Evolutionary conservation across 2,113 vertebrate genomes (phyloP).

Genomic region (Xenopus laevis): DNA sequence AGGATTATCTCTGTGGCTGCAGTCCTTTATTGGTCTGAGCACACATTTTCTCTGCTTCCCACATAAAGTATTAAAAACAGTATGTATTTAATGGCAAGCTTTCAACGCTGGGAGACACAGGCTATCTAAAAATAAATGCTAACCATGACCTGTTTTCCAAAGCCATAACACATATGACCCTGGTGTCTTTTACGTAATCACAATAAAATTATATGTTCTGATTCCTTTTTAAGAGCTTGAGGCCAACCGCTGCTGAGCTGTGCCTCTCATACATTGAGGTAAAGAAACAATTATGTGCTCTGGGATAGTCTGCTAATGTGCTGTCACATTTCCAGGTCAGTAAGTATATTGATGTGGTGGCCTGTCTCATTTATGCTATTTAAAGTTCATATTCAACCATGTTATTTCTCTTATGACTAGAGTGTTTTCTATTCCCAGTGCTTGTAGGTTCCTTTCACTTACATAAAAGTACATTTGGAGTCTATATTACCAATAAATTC

Average conservation of each 20-base stretch:
- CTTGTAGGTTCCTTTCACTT: background rate
- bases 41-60: conserved; percentile 4
- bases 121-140: conserved; percentile 18
- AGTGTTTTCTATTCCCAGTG: conserved; percentile 14
- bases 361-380: conserved; percentile 38
- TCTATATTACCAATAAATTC: background rate
- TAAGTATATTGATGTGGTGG: conserved; percentile 36
- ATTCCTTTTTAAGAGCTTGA: conserved; percentile 25
- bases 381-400: conserved; percentile 35
- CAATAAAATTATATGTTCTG: conserved; percentile 33
- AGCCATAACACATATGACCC: conserved; percentile 15
- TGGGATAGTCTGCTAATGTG: conserved; percentile 34
- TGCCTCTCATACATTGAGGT: conserved; percentile 19
- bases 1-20: conserved; percentile 1
- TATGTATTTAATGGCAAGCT: conserved; percentile 5
- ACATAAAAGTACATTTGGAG: background rate
- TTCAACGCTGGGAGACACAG: background rate
- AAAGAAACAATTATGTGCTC: conserved; percentile 29
- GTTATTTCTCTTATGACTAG: conserved; percentile 19
- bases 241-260: conserved; percentile 24
- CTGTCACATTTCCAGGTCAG: conserved; percentile 41
- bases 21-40: background rate
- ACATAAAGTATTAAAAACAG: conserved; percentile 1
- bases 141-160: conserved; percentile 17
- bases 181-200: conserved; percentile 21